Evolutionary conservation across 2,888 invertebrate genomes (phyloP), one percentile per base, ranked within the genome.

Genomic region (Hanleya hanleyi): DNA sequence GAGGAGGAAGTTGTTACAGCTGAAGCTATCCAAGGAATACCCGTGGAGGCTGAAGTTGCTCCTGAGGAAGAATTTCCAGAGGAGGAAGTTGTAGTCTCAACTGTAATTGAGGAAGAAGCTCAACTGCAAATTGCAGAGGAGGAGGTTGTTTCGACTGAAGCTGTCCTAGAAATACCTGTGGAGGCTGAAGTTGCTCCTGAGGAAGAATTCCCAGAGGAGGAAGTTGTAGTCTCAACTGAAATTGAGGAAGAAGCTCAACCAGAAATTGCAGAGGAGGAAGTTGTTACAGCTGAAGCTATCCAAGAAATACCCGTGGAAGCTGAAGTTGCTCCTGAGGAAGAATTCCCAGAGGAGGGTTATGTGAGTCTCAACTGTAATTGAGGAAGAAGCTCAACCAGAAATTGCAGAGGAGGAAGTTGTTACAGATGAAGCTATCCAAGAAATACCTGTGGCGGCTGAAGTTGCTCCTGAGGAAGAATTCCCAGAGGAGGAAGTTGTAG

Each of bases 251-350:
- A 22, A 4, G 7, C 29, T 29, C 22, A 57, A 57, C 18, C 57
- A 29, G 26, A 18, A 4, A 26, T 57, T 26, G 26, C 57, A 57
- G 57, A 57, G 29, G 57, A 57, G 32, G 29, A 57, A 57, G 57
- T 7, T 4, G 57, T 57, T 1, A 57, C 57, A 22, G 32, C 57
- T 7, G 57, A 57, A 26, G 57, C 26, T 29, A 26, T 57, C 9
- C 12, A 29, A 26, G 57, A 57, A 57, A 57, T 32, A 22, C 57
- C 57, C 18, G 57, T 57, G 12, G 57, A 57, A 29, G 32, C 57
- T 29, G 57, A 57, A 26, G 29, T 32, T 57, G 57, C 57, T 4
- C 57, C 57, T 57, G 57, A 57, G 29, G 57, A 57, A 57, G 29
- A 22, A 29, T 22, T 9, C 22, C 57, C 32, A 29, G 7, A 7